A percentile compares a stretch with the other conserved stretches of the same genome.
Conservation (phyloP, 2,797 vertebrate genomes). For the Gymnoscopelus braueri region DNA sequence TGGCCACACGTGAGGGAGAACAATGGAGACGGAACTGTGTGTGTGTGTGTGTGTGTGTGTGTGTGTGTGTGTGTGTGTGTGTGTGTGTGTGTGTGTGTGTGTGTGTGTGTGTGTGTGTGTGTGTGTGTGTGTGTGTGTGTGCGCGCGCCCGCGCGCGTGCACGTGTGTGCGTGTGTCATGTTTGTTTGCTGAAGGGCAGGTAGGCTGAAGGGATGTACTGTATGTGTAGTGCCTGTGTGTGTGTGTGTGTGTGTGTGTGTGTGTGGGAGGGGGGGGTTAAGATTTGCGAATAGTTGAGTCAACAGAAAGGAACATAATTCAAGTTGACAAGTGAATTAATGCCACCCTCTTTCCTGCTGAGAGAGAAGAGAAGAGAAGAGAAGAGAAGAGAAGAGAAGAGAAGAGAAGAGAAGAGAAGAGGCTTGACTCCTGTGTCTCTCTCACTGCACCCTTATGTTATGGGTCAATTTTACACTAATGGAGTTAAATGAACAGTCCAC, state of each 20-base stretch:
- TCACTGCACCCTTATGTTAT: conserved; percentile 25
- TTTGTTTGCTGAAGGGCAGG: conserved; percentile 36
- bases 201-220: conserved; percentile 14
- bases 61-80: background rate
- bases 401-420: conserved; percentile 8
- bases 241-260: background rate
- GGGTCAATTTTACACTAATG: too few species aligned
- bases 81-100: background rate
- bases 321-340: background rate
- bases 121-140: conserved; percentile 9
- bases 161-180: background rate
- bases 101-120: conserved; percentile 16
- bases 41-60: conserved; percentile 8
- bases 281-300: background rate
- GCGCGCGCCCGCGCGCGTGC: background rate
- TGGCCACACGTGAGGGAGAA: conserved; percentile 36
- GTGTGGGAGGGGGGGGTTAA: background rate
- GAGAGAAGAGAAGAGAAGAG: background rate
- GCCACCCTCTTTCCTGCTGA: background rate
- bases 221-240: conserved; percentile 2
- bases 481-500: too few species aligned
- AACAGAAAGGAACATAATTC: conserved; percentile 18
- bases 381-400: background rate
- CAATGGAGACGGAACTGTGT: conserved; percentile 37
- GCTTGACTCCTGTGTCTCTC: conserved; percentile 15